phyloP scores from a whole-genome alignment of 2,888 invertebrate genomes.

The Pterobdella sp. region DNA sequence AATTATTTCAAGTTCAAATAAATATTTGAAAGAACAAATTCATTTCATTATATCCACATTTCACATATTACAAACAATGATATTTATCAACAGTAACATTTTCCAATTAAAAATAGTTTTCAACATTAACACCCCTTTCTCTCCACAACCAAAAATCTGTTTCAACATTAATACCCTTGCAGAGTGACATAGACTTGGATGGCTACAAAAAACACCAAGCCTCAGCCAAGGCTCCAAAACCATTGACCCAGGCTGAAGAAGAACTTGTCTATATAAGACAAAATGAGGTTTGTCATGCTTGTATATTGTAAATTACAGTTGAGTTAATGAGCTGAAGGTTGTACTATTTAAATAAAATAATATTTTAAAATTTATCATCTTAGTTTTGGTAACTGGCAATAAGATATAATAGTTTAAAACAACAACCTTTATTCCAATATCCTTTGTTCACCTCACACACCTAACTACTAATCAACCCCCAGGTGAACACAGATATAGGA shows the following conservation, averaged over 20 bases:
- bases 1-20: too few species aligned
- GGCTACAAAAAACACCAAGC: constrained; percentile 74
- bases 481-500: constrained; percentile 57
- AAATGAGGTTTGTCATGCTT: constrained; percentile 42
- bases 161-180: constrained; percentile 35
- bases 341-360: background rate
- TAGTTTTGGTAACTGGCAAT: too few species aligned
- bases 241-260: constrained; percentile 67
- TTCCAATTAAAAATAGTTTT: too few species aligned
- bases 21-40: too few species aligned
- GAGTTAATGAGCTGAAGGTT: constrained; percentile 7
- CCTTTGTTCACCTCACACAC: too few species aligned
- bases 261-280: constrained; percentile 51
- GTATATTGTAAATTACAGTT: background rate
- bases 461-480: constrained; percentile 22
- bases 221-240: constrained; percentile 74
- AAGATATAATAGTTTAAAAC: too few species aligned
- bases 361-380: constrained; percentile 9
- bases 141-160: too few species aligned
- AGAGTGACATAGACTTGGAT: constrained; percentile 71
- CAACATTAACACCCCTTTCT: too few species aligned
- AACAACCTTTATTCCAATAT: too few species aligned
- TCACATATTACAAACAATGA: too few species aligned
- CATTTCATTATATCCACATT: too few species aligned
- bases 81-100: too few species aligned